Evolutionary conservation across 2,888 invertebrate genomes (phyloP).

Genomic region (Heteropelma amictum): DNA sequence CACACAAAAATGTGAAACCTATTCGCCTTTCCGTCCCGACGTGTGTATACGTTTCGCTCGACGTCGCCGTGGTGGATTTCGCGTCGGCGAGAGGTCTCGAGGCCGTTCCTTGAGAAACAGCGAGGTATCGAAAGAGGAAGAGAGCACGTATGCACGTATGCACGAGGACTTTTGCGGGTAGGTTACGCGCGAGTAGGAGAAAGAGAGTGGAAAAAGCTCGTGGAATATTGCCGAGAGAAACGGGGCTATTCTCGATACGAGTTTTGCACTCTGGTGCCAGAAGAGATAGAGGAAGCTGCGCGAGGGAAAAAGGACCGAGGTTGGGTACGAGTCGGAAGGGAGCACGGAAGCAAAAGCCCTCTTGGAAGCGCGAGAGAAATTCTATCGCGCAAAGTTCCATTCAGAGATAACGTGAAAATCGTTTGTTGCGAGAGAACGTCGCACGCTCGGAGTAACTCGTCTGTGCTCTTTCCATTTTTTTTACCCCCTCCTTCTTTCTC

Average conservation of each 20-base stretch:
- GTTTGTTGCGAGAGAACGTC: slow-evolving; percentile 39
- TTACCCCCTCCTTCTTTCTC: not conserved
- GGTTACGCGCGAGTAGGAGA: not conserved
- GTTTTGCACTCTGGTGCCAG: slow-evolving; percentile 44
- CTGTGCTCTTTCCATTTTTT: not conserved
- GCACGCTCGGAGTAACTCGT: slow-evolving; percentile 15
- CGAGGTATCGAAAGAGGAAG: not conserved
- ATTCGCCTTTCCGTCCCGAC: not conserved
- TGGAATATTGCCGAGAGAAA: slow-evolving; percentile 37
- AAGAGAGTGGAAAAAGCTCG: slow-evolving; percentile 22
- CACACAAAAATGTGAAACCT: slow-evolving; percentile 38
- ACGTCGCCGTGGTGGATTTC: not conserved
- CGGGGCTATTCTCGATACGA: slow-evolving; percentile 23
- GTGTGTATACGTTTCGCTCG: slow-evolving; percentile 46
- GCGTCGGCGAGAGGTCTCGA: slow-evolving; percentile 19
- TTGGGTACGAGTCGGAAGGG: not conserved
- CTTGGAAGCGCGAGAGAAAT: slow-evolving; percentile 11
- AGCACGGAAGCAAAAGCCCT: not conserved
- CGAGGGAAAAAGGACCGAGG: not conserved
- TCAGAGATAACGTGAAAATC: slow-evolving; percentile 30
- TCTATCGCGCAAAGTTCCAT: slow-evolving; percentile 33
- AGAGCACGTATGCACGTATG: not conserved
- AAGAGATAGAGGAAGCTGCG: not conserved
- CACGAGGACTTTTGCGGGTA: not conserved
- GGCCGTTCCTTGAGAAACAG: slow-evolving; percentile 15